Conservation (phyloP, 2,113 vertebrate genomes). For the human (Homo sapiens) region GRCh38 chr11:90365001-90365500, state of each 20-base stretch:
- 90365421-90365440: constrained; percentile 5
- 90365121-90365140: background rate
- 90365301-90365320: background rate
- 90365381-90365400: background rate
- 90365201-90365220: background rate
- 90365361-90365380: background rate
- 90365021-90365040: background rate
- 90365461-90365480: background rate
- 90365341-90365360: background rate
- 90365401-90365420: constrained; percentile 18
- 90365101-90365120: background rate
- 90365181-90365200: background rate
- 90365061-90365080: background rate
- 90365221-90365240: background rate
- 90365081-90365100: background rate
- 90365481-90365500: background rate
- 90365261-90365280: background rate
- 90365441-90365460: constrained; percentile 39
- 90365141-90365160: background rate
- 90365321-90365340: background rate
- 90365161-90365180: constrained; percentile 15
- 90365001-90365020: background rate
- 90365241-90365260: background rate
- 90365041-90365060: background rate
- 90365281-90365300: background rate